Conservation (phyloP, 1,140 invertebrate genomes). For the Heterodera schachtii region DNA sequence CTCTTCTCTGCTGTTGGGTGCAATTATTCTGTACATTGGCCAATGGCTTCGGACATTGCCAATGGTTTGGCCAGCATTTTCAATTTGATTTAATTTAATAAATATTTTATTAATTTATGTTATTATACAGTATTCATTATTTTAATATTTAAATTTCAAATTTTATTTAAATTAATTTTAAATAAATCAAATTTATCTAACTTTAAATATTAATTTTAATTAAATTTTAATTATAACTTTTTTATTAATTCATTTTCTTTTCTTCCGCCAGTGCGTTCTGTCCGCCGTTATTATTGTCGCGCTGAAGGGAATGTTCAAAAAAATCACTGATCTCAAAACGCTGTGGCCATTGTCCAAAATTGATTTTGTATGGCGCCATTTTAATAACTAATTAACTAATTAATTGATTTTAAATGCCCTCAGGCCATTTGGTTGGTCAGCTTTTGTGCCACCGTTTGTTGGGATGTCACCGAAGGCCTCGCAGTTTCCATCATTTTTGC, state of each 20-base stretch:
- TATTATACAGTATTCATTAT: background rate
- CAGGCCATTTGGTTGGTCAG: slow-evolving; percentile 63
- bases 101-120: background rate
- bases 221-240: background rate
- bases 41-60: slow-evolving; percentile 51
- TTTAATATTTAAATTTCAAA: no score
- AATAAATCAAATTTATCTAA: no score
- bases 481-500: slow-evolving; percentile 57
- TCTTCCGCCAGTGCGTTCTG: slow-evolving; percentile 53
- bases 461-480: slow-evolving; percentile 60
- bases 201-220: background rate
- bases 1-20: slow-evolving; percentile 50
- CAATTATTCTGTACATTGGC: slow-evolving; percentile 60
- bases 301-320: slow-evolving; percentile 57
- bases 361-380: slow-evolving; percentile 50
- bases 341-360: slow-evolving; percentile 65
- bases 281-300: slow-evolving; percentile 60
- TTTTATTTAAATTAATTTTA: no score
- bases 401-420: slow-evolving; percentile 2
- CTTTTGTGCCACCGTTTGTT: slow-evolving; percentile 55
- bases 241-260: slow-evolving; percentile 9
- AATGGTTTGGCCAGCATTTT: slow-evolving; percentile 47
- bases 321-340: slow-evolving; percentile 53
- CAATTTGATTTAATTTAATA: no score
- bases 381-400: background rate